phyloP scores from a whole-genome alignment of 2,113 vertebrate species.

The Triplophysa dalaica region DNA sequence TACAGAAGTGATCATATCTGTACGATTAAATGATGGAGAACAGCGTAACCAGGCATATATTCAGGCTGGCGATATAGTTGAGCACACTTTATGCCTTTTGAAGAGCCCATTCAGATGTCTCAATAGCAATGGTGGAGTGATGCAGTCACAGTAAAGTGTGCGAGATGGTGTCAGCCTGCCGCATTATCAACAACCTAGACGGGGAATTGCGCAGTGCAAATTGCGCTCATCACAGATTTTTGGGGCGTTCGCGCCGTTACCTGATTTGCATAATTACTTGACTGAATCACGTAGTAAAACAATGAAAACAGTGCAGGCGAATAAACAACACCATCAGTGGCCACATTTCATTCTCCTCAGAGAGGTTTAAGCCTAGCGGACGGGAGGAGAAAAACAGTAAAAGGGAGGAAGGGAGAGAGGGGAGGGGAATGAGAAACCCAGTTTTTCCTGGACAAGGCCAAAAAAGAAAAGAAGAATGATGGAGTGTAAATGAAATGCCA shows the following conservation, averaged over 20 bases:
- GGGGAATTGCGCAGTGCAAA: background rate
- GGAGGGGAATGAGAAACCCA: background rate
- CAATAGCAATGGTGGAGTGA: background rate
- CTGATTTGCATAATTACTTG: constrained; percentile 6
- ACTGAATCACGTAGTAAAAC: background rate
- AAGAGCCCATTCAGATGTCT: background rate
- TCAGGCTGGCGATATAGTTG: background rate
- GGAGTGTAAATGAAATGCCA: constrained; percentile 70
- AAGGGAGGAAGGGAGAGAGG: constrained; percentile 7
- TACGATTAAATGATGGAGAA: background rate
- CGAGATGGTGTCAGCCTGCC: background rate
- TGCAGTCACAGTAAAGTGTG: background rate
- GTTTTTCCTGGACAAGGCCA: constrained; percentile 41
- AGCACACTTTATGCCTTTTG: background rate
- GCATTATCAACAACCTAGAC: background rate
- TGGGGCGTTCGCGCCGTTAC: background rate
- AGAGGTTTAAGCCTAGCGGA: constrained; percentile 3
- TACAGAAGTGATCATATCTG: background rate
- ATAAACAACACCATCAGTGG: background rate
- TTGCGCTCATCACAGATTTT: background rate
- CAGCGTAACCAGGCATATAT: background rate
- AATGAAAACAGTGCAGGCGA: background rate
- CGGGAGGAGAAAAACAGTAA: background rate
- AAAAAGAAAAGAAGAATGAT: constrained; percentile 66
- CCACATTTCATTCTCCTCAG: background rate